Conservation (phyloP, 2,797 vertebrate genomes). For the Paedocypris micromegethes region DNA sequence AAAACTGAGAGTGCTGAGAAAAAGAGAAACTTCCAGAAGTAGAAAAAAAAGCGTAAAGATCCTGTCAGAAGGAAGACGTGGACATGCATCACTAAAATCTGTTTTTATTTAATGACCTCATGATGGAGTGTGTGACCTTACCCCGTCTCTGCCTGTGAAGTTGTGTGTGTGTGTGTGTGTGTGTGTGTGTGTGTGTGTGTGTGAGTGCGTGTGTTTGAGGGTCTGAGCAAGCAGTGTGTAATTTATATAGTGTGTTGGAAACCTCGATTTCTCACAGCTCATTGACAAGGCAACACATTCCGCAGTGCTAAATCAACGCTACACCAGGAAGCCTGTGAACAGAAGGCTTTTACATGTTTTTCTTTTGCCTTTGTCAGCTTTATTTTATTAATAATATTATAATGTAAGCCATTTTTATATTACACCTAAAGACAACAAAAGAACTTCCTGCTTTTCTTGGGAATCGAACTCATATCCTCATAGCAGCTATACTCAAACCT, state of each 20-base stretch:
- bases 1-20: conserved; percentile 5
- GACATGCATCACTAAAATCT: conserved; percentile 27
- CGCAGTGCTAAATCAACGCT: conserved; percentile 13
- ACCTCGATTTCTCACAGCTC: conserved; percentile 40
- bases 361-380: neutral
- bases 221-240: conserved; percentile 46
- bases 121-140: conserved; percentile 43
- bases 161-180: conserved; percentile 27
- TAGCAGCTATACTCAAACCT: too few relatives aligned
- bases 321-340: conserved; percentile 13
- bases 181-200: conserved; percentile 27
- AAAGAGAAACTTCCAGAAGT: neutral
- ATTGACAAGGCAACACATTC: conserved; percentile 38
- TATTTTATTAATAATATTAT: neutral
- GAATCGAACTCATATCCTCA: too few relatives aligned
- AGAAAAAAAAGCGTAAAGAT: conserved; percentile 9
- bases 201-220: conserved; percentile 34
- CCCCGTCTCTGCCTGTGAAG: conserved; percentile 42
- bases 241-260: conserved; percentile 39
- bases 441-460: too few relatives aligned
- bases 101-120: conserved; percentile 35
- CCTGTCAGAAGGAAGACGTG: conserved; percentile 27
- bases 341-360: neutral
- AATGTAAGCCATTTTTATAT: too few relatives aligned
- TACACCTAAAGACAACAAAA: too few relatives aligned